Percentiles rank a stretch among this genome's conserved stretches.
Evolutionary conservation across 64 coral and sea anemone species (phyloP).

Genomic region (Actinia tenebrosa): DNA sequence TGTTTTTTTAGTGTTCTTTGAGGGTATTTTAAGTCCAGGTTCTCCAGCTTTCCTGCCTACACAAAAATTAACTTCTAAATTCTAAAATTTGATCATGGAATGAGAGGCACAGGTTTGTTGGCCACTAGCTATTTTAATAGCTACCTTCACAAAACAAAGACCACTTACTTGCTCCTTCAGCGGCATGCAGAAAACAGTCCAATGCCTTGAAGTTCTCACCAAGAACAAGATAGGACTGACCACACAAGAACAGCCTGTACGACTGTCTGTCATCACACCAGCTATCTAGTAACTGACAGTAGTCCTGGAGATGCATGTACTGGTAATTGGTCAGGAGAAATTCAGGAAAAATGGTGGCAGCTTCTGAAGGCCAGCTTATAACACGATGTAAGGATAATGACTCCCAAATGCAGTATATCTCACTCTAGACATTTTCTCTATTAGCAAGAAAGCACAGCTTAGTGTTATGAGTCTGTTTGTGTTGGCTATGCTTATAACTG

Average conservation of each 20-base stretch:
- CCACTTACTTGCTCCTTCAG: constrained; percentile 66
- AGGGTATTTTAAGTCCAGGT: too few species aligned
- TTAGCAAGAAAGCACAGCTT: too few species aligned
- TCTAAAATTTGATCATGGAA: too few species aligned
- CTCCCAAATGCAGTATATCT: not conserved
- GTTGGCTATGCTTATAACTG: too few species aligned
- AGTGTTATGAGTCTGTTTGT: too few species aligned
- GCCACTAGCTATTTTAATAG: too few species aligned
- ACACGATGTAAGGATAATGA: constrained; percentile 20
- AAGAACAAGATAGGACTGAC: constrained; percentile 75
- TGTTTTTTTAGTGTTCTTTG: too few species aligned
- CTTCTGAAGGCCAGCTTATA: constrained; percentile 67
- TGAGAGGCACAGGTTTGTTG: too few species aligned
- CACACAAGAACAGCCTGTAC: constrained; percentile 57
- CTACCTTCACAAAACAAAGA: too few species aligned
- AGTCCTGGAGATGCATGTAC: constrained; percentile 77
- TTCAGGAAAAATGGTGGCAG: constrained; percentile 54
- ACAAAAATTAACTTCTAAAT: too few species aligned
- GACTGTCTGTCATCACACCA: constrained; percentile 64
- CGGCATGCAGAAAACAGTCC: constrained; percentile 70
- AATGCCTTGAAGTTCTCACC: constrained; percentile 85
- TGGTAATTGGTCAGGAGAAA: constrained; percentile 80
- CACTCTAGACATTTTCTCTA: not conserved
- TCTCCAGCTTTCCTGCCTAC: too few species aligned
- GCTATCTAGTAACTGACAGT: constrained; percentile 58